Percentiles rank a stretch among this genome's conserved stretches.
phyloP scores from a whole-genome alignment of 2,888 invertebrate genomes.

The Lithosia quadra region DNA sequence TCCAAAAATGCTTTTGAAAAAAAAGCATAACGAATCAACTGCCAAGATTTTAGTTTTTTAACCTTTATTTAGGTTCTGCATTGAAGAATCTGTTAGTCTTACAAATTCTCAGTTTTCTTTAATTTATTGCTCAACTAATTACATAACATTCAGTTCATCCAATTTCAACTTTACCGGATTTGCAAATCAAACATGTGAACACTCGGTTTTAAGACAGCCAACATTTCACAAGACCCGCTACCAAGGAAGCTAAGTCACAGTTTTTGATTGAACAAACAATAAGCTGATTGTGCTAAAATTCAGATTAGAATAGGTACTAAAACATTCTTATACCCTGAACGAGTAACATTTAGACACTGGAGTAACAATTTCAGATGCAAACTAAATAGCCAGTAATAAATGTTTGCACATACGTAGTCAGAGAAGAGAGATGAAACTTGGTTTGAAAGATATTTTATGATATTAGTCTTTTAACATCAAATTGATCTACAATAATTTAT shows the following conservation, averaged over 20 bases:
- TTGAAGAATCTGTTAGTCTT: neutral
- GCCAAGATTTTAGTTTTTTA: neutral
- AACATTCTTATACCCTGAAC: conserved; percentile 26
- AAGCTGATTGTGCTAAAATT: conserved; percentile 53
- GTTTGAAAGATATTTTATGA: neutral
- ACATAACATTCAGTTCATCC: neutral
- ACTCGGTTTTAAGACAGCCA: conserved; percentile 22
- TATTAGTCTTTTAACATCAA: neutral
- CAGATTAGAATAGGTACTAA: conserved; percentile 26
- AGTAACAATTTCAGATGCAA: conserved; percentile 32
- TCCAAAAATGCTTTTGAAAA: neutral
- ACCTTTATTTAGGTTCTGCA: neutral
- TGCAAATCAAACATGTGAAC: conserved; percentile 22
- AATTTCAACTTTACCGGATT: conserved; percentile 10
- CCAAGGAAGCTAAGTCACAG: conserved; percentile 47
- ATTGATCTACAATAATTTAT: no score
- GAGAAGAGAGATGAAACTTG: conserved; percentile 29
- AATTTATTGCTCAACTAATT: neutral
- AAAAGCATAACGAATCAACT: neutral
- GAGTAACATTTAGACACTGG: conserved; percentile 26
- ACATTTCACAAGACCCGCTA: conserved; percentile 23
- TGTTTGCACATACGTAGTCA: conserved; percentile 23
- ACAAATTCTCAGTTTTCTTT: neutral
- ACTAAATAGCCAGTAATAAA: conserved; percentile 42
- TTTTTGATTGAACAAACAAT: conserved; percentile 48